phyloP scores from a whole-genome alignment of 1,140 invertebrate genomes.

The Anoplolepis gracilipes region DNA sequence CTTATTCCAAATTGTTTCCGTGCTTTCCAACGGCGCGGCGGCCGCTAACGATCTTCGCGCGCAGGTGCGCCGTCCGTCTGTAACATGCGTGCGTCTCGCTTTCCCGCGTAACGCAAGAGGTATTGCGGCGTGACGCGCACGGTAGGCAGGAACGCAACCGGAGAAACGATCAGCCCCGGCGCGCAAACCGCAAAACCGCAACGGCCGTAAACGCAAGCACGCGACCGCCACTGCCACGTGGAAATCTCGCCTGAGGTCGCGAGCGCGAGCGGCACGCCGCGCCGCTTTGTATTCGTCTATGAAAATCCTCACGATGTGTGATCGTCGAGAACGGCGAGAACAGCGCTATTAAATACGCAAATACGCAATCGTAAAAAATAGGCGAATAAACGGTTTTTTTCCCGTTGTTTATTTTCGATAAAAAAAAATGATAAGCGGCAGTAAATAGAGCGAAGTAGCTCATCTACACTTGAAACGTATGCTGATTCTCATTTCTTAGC shows the following conservation, averaged over 20 bases:
- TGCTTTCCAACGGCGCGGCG: slow-evolving; percentile 47
- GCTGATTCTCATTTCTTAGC: background rate
- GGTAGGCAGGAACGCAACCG: slow-evolving; percentile 42
- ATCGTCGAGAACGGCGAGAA: background rate
- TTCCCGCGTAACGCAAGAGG: slow-evolving; percentile 42
- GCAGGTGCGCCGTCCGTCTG: slow-evolving; percentile 25
- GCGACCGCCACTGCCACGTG: slow-evolving; percentile 62
- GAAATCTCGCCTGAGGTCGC: slow-evolving; percentile 48
- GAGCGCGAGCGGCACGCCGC: background rate
- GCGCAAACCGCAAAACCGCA: slow-evolving; percentile 74
- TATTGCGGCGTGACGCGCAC: slow-evolving; percentile 17
- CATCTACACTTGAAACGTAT: no score
- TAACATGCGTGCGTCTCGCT: slow-evolving; percentile 17
- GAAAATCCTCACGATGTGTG: background rate
- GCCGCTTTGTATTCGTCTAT: slow-evolving; percentile 1
- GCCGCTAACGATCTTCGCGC: slow-evolving; percentile 55
- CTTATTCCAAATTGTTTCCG: slow-evolving; percentile 58
- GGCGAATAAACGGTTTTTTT: background rate
- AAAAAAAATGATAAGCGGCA: no score
- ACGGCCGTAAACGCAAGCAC: slow-evolving; percentile 74
- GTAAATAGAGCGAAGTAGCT: background rate
- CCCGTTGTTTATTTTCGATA: background rate
- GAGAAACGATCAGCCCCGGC: slow-evolving; percentile 60
- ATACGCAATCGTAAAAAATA: background rate
- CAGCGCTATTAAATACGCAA: background rate